Base-by-base conservation (phyloP, 2,113 vertebrate genomes). In the Verasper variegatus region DNA sequence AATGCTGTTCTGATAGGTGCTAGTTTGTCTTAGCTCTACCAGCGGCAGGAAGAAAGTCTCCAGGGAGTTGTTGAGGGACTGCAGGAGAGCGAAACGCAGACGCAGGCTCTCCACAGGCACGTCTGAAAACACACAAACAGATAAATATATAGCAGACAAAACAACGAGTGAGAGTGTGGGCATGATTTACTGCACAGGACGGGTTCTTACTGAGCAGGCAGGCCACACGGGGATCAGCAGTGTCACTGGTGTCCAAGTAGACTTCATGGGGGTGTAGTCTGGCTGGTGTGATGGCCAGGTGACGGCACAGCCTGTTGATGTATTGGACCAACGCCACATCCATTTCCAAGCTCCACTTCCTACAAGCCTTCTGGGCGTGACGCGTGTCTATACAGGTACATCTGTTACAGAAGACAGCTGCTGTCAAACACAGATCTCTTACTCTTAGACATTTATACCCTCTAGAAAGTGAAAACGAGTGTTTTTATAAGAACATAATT, bases 11-110 rank as follows among this genome's bases (percentile, higher is more conserved):
- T 94, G 79, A 80, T 96, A 98, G 81, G 95, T 94, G 5, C 92
- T 92, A 0, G 96, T 98, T 91, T 95, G 97, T 57, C 97, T 94
- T n/a, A 98, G 94, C 94, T 99, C 98, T 86, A 98, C 96, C 45
- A 99, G 94, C 0, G 97, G 97, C 21, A 99, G 91, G 94, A 99
- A 99, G 94, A 99, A 99, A 0, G 95, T 97, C 94, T 99, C 97
- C 87, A 99, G 77, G 0, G 95, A 97, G 68, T 96, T 98, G 88
- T 99, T 99, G 71, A 99, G 95, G 4, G 97, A 99, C 94, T 98
- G 98, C 1, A 99, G 95, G 64, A 99, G 92, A 0, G 98, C 97
- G 8, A 99, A 99, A 23, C 98, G 96, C 3, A 99, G 91, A 35
- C 97, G 94, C 1, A 99, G 88, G 64, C 97, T 98, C 93, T 98